Percentiles rank a stretch among this genome's conserved stretches.
Evolutionary conservation across 2,888 invertebrate genomes (phyloP).

Genomic region (Acanthacorydalis orientalis): DNA sequence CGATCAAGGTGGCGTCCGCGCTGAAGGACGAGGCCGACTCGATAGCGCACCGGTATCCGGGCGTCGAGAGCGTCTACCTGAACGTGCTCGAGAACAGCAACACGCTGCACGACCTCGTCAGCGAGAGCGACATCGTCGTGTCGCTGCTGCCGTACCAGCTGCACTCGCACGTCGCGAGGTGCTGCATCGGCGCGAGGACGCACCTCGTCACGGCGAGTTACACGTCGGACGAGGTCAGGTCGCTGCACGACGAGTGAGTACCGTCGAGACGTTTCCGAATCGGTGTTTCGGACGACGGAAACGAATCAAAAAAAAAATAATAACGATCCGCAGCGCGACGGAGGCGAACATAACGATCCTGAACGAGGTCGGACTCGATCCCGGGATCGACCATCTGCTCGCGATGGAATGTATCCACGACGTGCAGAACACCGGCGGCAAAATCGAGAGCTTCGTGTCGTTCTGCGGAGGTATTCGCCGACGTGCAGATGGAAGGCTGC

Average conservation of each 20-base stretch:
- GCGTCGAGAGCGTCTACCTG: conserved; percentile 64
- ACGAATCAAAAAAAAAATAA: no score
- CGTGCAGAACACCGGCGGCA: conserved; percentile 73
- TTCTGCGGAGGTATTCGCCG: conserved; percentile 65
- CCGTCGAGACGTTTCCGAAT: no score
- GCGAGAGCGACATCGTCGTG: conserved; percentile 57
- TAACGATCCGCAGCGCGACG: conserved; percentile 46
- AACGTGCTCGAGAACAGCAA: conserved; percentile 63
- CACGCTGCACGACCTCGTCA: conserved; percentile 51
- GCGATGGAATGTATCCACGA: conserved; percentile 96
- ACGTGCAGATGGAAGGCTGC: not conserved
- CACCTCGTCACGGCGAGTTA: conserved; percentile 98
- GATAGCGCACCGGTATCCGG: conserved; percentile 57
- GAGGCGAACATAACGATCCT: conserved; percentile 83
- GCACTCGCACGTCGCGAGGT: conserved; percentile 71
- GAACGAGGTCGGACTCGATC: conserved; percentile 95
- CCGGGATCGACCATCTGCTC: conserved; percentile 94
- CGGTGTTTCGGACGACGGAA: no score
- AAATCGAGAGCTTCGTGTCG: conserved; percentile 86
- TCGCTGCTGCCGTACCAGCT: conserved; percentile 83
- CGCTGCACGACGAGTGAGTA: conserved; percentile 57
- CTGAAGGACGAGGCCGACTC: conserved; percentile 78
- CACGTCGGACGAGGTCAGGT: conserved; percentile 66
- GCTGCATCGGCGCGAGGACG: conserved; percentile 69
- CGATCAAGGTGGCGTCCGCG: conserved; percentile 71